A percentile compares a stretch with the other conserved stretches of the same genome.
Conservation (phyloP, 2,888 invertebrate species). For the Athalia circularis region DNA sequence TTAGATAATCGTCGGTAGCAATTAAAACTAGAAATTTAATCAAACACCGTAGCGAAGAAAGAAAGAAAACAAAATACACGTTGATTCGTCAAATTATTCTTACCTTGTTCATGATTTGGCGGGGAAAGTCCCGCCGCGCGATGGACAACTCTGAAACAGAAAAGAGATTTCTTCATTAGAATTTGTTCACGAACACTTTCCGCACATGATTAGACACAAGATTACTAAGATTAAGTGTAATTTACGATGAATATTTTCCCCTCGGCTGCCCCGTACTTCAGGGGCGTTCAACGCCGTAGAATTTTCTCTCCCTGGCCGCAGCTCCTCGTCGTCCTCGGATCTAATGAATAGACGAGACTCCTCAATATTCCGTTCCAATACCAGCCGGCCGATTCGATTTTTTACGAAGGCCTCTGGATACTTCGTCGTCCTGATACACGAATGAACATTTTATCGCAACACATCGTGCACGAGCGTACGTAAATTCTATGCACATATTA, state of each 20-base stretch:
- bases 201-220: background rate
- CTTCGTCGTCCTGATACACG: background rate
- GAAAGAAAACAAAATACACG: background rate
- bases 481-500: background rate
- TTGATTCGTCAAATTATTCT: slow-evolving; percentile 47
- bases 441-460: background rate
- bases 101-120: slow-evolving; percentile 75
- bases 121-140: slow-evolving; percentile 71
- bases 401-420: background rate
- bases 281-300: slow-evolving; percentile 3
- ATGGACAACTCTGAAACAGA: slow-evolving; percentile 71
- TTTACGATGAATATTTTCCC: slow-evolving; percentile 1
- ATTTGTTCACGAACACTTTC: background rate
- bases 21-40: background rate
- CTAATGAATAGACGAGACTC: background rate
- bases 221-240: slow-evolving; percentile 5
- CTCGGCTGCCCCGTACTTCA: background rate
- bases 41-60: background rate
- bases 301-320: background rate
- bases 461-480: background rate
- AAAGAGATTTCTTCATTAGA: slow-evolving; percentile 48
- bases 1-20: too few relatives aligned
- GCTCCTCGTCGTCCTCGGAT: slow-evolving; percentile 13
- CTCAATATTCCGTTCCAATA: slow-evolving; percentile 24
- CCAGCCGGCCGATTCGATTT: background rate